Evolutionary conservation across 2,797 vertebrate species (phyloP), one percentile per base, ranked within the genome.

Genomic region (Phoeniculus purpureus): DNA sequence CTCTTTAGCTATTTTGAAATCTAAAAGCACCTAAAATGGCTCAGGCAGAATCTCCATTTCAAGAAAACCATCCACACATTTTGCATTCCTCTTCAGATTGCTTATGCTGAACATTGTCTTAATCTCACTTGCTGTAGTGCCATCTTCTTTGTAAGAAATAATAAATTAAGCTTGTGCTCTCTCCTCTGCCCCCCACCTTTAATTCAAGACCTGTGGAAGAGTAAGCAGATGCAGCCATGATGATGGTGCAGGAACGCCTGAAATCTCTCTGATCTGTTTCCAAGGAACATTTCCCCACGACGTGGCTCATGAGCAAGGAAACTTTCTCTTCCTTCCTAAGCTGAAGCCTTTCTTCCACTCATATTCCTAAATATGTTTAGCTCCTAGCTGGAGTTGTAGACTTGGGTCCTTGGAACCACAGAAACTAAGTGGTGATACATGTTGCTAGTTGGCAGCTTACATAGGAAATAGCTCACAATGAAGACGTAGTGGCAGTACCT

Each of bases 241-340:
- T 22, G 85, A 16, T 25, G 88, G 18, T 15, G 29, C 19, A 77
- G 79, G 60, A 95, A 96, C 85, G 52, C 27, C 23, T 83, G 93
- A 89, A 96, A 93, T 96, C 72, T 76, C 85, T 92, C 26, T 90
- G 81, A 89, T 94, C 48, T 70, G 5, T 66, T 92, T 96, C 96
- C 94, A 94, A 74, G 80, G 92, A 94, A 61, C 52, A 22, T 88
- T 90, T 89, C 93, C 70, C 66, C 25, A 25, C 15, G 62, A 66
- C 59, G 56, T 31, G 55, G 65, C 81, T 81, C 50, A 32, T 0
- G 5, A 71, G 37, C 55, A 73, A 51, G 67, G 43, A 83, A 87
- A 12, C 51, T 70, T 78, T 80, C 45, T 23, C 91, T 67, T 66
- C 27, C 70, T 50, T 68, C 50, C 72, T 65, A 72, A 87, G 37